phyloP scores from a whole-genome alignment of 2,113 vertebrate species.

The Crotalus horridus region DNA sequence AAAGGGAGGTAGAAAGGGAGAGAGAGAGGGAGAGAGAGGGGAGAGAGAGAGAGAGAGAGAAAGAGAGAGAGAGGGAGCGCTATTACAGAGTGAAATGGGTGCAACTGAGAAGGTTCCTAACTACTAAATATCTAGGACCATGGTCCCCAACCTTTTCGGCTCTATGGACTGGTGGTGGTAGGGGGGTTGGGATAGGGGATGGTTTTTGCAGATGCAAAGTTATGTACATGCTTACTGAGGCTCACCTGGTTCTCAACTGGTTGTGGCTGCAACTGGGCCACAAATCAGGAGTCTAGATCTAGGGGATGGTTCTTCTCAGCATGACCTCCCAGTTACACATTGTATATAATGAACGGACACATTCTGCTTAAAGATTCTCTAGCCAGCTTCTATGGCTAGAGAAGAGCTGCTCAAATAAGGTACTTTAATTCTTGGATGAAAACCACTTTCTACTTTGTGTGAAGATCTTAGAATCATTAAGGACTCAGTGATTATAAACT shows the following conservation, averaged over 20 bases:
- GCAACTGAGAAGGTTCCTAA: too few relatives aligned
- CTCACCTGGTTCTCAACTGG: too few relatives aligned
- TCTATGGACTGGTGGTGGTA: too few relatives aligned
- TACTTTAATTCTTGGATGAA: not conserved
- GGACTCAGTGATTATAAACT: not conserved
- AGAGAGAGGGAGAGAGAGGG: too few relatives aligned
- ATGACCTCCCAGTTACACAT: not conserved
- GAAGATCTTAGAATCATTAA: not conserved
- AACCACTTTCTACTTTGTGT: not conserved
- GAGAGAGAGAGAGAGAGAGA: too few relatives aligned
- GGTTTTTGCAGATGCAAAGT: not conserved
- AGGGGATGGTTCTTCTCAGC: not conserved
- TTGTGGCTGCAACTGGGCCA: not conserved
- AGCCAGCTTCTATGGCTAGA: not conserved
- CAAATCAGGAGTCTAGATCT: not conserved
- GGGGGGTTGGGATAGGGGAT: not conserved
- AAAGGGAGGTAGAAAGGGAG: too few relatives aligned
- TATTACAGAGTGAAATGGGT: too few relatives aligned
- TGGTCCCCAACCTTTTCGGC: not conserved
- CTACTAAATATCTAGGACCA: not conserved
- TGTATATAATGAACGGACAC: not conserved
- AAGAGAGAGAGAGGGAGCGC: too few relatives aligned
- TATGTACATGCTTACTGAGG: accelerated
- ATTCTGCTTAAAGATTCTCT: not conserved
- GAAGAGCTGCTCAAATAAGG: not conserved